Evolutionary conservation across 2,113 vertebrate species (phyloP).

Genomic region (Dolichallabes microphthalmus): DNA sequence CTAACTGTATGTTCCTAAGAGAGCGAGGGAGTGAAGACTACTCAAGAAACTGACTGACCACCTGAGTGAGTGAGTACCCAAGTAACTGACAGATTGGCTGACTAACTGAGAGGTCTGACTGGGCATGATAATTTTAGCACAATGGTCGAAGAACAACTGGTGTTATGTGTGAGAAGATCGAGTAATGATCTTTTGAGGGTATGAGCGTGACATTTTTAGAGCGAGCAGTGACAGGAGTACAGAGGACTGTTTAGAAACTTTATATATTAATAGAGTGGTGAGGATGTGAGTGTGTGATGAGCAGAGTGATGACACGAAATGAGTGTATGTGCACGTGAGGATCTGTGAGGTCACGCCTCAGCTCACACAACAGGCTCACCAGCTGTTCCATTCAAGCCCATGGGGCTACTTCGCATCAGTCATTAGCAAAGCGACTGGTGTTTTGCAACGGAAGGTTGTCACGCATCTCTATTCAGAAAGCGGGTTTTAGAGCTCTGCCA

Average conservation of each 20-base stretch:
- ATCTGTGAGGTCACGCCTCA: background rate
- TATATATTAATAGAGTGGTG: background rate
- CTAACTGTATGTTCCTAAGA: background rate
- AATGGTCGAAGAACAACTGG: background rate
- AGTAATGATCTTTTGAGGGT: background rate
- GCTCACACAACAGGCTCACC: background rate
- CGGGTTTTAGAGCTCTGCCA: background rate
- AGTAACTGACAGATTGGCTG: background rate
- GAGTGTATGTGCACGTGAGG: background rate
- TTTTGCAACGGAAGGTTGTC: conserved; percentile 5
- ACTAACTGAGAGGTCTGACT: background rate
- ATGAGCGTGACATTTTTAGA: background rate
- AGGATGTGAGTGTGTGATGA: background rate
- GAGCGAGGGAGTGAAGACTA: background rate
- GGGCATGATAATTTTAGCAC: background rate
- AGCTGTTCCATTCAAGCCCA: conserved; percentile 22
- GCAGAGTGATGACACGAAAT: background rate
- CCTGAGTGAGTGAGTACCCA: no score
- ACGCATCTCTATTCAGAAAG: background rate
- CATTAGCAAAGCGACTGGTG: background rate
- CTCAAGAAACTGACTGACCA: background rate
- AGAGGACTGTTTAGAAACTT: background rate
- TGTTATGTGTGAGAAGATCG: background rate
- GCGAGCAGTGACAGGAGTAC: background rate
- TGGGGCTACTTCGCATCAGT: background rate